Evolutionary conservation across 2,113 vertebrate species (phyloP), one percentile per base, ranked within the genome.

Genomic region (Sapajus apella): DNA sequence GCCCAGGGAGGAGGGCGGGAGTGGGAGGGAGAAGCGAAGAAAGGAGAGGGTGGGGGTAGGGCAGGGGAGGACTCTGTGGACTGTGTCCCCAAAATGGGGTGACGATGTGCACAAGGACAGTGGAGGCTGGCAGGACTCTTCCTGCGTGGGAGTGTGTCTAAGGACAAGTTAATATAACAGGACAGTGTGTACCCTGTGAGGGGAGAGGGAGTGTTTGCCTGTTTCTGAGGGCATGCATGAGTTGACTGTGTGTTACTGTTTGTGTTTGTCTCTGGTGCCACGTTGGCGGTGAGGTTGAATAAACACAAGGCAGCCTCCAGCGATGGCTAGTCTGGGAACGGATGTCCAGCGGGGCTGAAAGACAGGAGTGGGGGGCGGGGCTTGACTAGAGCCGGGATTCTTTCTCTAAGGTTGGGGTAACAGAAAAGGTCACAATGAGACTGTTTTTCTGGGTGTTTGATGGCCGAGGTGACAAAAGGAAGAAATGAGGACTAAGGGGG

Each of bases 1-100:
- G 73, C 89, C 97, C 95, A 95, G 95, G 95, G 97, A 98, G 94
- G 92, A 94, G 95, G 93, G 76, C 6, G 2, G 95, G 70, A 91
- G 95, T 40, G 85, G 87, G 97, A 97, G 87, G 94, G 85, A 96
- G 97, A 95, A 91, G 76, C 1, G 5, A 96, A 92, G 95, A 92
- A 96, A 97, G 87, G 88, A 95, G 95, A 94, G 92, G 77, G 80
- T 82, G 92, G 97, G 95, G 92, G 85, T 83, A 77, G 87, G 76
- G 92, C 84, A 93, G 47, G 81, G 90, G 96, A 79, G 73, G 73
- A 82, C 85, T 94, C 95, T 72, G 58, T 86, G 80, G 76, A 81
- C n/a, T 35, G 20, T 94, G 91, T 96, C 90, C 96, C 95, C 89
- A 82, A 95, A 94, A 96, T 32, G 68, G 87, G 70, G 94, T 95